Evolutionary conservation across 2,797 vertebrate species (phyloP).

Genomic region (Cossypha caffra): DNA sequence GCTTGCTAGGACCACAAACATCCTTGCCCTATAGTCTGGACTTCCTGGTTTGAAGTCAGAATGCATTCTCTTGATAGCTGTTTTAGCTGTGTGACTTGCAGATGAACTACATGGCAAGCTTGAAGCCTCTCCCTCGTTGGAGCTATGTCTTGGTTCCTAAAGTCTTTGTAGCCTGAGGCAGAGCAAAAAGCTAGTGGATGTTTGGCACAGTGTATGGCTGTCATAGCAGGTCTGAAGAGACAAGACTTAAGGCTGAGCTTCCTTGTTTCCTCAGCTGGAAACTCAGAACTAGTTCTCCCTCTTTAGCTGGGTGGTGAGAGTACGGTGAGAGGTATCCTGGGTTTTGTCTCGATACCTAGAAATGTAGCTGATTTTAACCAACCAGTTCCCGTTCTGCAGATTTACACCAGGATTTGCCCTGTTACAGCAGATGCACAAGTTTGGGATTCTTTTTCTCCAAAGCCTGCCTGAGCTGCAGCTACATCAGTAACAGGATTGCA

Average conservation of each 20-base stretch:
- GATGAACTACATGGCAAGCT: neutral
- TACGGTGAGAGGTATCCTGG: neutral
- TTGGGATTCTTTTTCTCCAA: neutral
- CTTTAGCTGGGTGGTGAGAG: neutral
- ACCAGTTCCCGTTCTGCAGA: neutral
- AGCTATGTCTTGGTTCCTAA: neutral
- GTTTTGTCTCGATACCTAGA: neutral
- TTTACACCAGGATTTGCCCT: neutral
- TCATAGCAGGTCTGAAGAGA: neutral
- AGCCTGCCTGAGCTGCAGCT: neutral
- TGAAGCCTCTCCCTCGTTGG: accelerated
- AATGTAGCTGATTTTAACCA: neutral
- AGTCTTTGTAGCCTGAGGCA: neutral
- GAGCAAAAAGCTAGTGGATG: neutral
- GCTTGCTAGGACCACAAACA: neutral
- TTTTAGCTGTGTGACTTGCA: neutral
- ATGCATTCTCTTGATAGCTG: neutral
- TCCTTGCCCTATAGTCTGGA: neutral
- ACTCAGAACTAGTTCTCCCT: neutral
- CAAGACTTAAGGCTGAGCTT: neutral
- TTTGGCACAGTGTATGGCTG: neutral
- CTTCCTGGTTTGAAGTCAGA: neutral
- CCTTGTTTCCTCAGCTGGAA: neutral
- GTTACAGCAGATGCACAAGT: neutral
- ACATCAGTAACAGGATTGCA: neutral